These are phyloP conservation scores for Metalampra italica DNA, from an alignment of 2,888 invertebrate genomes.

Conservation along the genomic window DNA sequence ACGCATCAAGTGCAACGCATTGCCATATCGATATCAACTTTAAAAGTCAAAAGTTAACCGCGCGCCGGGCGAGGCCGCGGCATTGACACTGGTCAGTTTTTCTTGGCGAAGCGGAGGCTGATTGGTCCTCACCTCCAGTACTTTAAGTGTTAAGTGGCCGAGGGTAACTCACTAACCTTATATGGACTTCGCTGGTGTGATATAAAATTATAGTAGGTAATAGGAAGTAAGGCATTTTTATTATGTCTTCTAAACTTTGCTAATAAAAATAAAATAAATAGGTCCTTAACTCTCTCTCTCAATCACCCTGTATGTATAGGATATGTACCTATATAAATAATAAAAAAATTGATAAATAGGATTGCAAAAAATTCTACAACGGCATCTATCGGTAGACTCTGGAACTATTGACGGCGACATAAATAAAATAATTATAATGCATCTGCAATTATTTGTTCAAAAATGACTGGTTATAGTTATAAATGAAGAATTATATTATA, in stretches of 20 bases:
- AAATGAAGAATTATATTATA: no score
- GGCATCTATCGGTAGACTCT: background rate
- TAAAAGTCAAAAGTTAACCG: constrained; percentile 46
- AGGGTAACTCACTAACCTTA: constrained; percentile 49
- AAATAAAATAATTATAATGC: no score
- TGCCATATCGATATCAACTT: constrained; percentile 10
- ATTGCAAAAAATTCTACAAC: background rate
- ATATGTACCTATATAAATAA: no score
- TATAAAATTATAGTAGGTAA: no score
- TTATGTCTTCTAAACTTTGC: no score
- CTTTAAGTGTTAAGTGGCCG: constrained; percentile 57
- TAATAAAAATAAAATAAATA: no score
- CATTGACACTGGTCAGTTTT: constrained; percentile 54
- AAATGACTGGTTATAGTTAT: no score
- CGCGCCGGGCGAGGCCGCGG: constrained; percentile 37
- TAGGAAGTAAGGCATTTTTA: no score
- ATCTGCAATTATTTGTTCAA: no score
- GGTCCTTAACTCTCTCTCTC: no score
- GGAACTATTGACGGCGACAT: background rate
- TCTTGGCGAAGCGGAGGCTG: constrained; percentile 25
- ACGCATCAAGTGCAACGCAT: background rate
- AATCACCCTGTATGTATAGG: no score
- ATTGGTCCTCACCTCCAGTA: constrained; percentile 40
- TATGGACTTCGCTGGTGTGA: constrained; percentile 24
- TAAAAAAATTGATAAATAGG: no score